phyloP scores from a whole-genome alignment of 1,140 invertebrate species.

The Drepana arcuata region DNA sequence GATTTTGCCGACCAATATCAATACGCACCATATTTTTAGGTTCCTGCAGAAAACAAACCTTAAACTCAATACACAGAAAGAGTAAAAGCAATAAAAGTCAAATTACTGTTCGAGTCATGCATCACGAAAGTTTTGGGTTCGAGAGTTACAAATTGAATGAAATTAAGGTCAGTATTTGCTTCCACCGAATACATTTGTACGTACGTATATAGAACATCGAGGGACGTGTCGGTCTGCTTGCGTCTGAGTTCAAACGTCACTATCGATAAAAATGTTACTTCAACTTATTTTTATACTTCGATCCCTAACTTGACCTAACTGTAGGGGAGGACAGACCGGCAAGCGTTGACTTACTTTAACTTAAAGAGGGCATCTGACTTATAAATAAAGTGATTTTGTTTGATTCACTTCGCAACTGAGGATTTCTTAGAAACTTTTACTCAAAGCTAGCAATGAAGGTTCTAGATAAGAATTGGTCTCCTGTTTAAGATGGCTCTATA shows the following conservation, averaged over 20 bases:
- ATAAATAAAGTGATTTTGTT: too few species aligned
- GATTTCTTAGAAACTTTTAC: too few species aligned
- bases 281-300: neutral
- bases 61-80: slow-evolving; percentile 33
- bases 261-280: slow-evolving; percentile 17
- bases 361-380: neutral
- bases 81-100: slow-evolving; percentile 60
- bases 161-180: slow-evolving; percentile 44
- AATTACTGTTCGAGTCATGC: slow-evolving; percentile 58
- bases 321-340: neutral
- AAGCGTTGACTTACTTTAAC: neutral
- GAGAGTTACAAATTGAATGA: slow-evolving; percentile 64
- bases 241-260: slow-evolving; percentile 11
- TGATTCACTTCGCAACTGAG: too few species aligned
- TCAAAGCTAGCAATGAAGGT: too few species aligned
- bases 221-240: neutral
- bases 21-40: too few species aligned
- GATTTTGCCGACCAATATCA: too few species aligned
- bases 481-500: too few species aligned
- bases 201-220: neutral
- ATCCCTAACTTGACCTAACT: neutral
- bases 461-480: too few species aligned
- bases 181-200: too few species aligned
- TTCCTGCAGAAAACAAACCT: slow-evolving; percentile 20
- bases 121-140: slow-evolving; percentile 61